These are phyloP conservation scores for Hemibagrus guttatus DNA, from an alignment of 2,797 vertebrate genomes.

Conservation along the genomic window DNA sequence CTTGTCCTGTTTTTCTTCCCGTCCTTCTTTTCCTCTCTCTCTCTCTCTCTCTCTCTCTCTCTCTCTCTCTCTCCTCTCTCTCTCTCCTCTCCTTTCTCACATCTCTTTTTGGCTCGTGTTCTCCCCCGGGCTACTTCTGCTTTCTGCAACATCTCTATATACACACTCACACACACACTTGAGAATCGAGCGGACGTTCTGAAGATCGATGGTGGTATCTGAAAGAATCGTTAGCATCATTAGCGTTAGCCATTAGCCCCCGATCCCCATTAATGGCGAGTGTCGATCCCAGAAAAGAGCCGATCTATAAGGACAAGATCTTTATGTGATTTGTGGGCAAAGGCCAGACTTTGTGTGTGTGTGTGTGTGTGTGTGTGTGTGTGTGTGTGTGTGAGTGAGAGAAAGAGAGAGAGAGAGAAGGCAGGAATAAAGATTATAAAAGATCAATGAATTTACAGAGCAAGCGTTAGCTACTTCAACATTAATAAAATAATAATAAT, in stretches of 20 bases:
- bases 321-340: conserved; percentile 28
- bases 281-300: conserved; percentile 13
- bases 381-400: conserved; percentile 48
- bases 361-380: conserved; percentile 55
- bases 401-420: background rate
- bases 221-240: conserved; percentile 31
- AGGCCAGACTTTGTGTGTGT: conserved; percentile 42
- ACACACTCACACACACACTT: conserved; percentile 32
- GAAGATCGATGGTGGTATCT: conserved; percentile 21
- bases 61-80: conserved; percentile 32
- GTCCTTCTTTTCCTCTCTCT: background rate
- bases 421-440: background rate
- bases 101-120: conserved; percentile 2
- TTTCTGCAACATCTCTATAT: conserved; percentile 9
- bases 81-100: background rate
- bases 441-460: background rate
- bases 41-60: conserved; percentile 26
- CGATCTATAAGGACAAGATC: conserved; percentile 29
- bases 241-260: conserved; percentile 38
- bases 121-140: conserved; percentile 6
- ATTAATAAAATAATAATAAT: background rate
- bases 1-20: conserved; percentile 23
- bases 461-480: background rate
- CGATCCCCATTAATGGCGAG: conserved; percentile 23
- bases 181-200: background rate